Percentiles rank a stretch among this genome's conserved stretches.
These are phyloP conservation scores for Phenacoccus solenopsis DNA, from an alignment of 1,140 invertebrate genomes.

Conservation along the genomic window DNA sequence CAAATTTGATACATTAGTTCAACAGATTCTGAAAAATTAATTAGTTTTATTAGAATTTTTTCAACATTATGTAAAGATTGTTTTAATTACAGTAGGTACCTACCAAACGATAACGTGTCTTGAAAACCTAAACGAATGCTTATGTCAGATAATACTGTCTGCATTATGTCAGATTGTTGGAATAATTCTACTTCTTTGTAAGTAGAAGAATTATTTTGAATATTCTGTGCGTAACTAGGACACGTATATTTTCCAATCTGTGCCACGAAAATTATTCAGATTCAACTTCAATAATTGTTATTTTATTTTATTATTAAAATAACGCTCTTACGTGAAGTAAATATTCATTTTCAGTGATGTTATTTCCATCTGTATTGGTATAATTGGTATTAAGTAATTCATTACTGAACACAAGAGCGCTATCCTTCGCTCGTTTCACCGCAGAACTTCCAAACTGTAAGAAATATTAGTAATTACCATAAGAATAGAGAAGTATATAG, in stretches of 20 bases:
- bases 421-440: constrained; percentile 21
- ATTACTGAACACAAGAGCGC: constrained; percentile 21
- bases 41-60: no score
- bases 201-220: neutral
- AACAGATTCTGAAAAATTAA: constrained; percentile 19
- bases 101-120: constrained; percentile 26
- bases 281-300: neutral
- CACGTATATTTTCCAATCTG: no score
- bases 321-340: neutral
- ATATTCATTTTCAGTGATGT: neutral
- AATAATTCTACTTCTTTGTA: constrained; percentile 23
- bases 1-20: constrained; percentile 54
- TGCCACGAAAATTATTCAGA: neutral
- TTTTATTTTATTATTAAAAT: no score
- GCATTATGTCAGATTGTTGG: constrained; percentile 18
- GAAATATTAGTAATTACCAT: no score
- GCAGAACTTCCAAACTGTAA: constrained; percentile 20
- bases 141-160: constrained; percentile 22
- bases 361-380: neutral
- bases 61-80: neutral
- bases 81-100: neutral
- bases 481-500: no score
- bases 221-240: neutral
- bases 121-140: constrained; percentile 26
- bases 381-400: constrained; percentile 18